Evolutionary conservation across 1,140 invertebrate species (phyloP), one percentile per base, ranked within the genome.

Genomic region (Brachionus calyciflorus): DNA sequence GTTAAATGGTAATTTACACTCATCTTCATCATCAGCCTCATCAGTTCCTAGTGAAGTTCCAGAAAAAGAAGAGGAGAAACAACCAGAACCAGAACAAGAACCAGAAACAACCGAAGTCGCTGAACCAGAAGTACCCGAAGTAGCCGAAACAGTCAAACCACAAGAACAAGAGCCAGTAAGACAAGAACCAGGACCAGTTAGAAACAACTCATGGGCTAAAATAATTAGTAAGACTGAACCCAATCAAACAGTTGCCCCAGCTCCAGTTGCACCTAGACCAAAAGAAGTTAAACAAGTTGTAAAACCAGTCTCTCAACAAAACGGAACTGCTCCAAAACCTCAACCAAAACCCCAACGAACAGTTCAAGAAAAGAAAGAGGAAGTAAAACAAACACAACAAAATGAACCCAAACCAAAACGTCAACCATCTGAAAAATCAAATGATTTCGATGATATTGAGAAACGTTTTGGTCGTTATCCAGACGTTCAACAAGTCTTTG

Each of bases 401-500:
- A 24, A 19, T 21, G 44, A 76, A 9, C 28, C 19, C 2, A 41
- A 76, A 10, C 33, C 19, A 1, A 26, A 24, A n/a, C 49, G 40
- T 9, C 73, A 76, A 40, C 73, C 49, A 24, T 30, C 14, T 14
- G 21, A 76, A 60, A 37, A 55, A 73, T 1, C 28, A 14, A 70
- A 48, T 41, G 69, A 55, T 2, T 12, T 51, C 17, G 69, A 76
- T n/a, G 73, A 55, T 30, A 60, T 57, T 48, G 49, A 55, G 33
- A 55, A 76, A 41, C 28, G 49, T 21, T 60, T 55, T 21, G 49
- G 49, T 57, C 49, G 73, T 26, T 76, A 76, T 57, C 37, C 73
- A 3, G 49, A 76, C 33, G 73, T 26, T 26, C 73, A 76, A 33
- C 73, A 76, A 51, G 73, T 76, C 7, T 76, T 76, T 46, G 73